phyloP scores from a whole-genome alignment of 2,888 invertebrate species.

The Ecliptopera silaceata region DNA sequence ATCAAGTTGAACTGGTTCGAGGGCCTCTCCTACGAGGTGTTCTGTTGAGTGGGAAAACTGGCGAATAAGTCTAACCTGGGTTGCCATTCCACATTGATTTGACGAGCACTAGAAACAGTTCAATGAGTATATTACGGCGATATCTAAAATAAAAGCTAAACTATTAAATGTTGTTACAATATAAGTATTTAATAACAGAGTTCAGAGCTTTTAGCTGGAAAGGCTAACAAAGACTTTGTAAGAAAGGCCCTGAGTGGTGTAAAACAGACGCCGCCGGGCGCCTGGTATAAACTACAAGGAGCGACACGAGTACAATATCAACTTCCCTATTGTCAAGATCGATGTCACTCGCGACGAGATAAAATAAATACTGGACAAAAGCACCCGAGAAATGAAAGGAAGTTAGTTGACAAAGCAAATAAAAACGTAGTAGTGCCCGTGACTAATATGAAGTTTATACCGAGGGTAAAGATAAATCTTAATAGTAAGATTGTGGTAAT shows the following conservation, averaged over 20 bases:
- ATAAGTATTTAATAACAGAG: background rate
- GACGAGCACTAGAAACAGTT: no score
- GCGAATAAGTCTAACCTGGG: no score
- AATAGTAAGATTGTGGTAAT: slow-evolving; percentile 9
- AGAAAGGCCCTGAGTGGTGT: slow-evolving; percentile 16
- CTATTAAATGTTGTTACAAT: background rate
- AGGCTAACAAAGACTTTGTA: slow-evolving; percentile 8
- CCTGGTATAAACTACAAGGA: slow-evolving; percentile 27
- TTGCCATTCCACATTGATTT: no score
- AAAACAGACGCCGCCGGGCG: slow-evolving; percentile 20
- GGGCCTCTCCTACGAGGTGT: slow-evolving; percentile 10
- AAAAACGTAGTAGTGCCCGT: slow-evolving; percentile 30
- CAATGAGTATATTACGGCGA: no score
- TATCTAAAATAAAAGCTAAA: background rate
- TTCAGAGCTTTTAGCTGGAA: background rate
- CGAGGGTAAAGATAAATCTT: slow-evolving; percentile 18
- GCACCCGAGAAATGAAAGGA: slow-evolving; percentile 31
- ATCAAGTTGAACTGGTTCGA: slow-evolving; percentile 31
- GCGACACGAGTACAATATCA: slow-evolving; percentile 35
- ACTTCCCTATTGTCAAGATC: slow-evolving; percentile 34
- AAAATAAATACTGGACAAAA: slow-evolving; percentile 38
- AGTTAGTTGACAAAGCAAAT: slow-evolving; percentile 35
- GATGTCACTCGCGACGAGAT: slow-evolving; percentile 35
- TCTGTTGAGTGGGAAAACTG: background rate
- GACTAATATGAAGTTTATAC: slow-evolving; percentile 32